phyloP scores from a whole-genome alignment of 2,888 invertebrate species.

The Scaptomyza tumidula region DNA sequence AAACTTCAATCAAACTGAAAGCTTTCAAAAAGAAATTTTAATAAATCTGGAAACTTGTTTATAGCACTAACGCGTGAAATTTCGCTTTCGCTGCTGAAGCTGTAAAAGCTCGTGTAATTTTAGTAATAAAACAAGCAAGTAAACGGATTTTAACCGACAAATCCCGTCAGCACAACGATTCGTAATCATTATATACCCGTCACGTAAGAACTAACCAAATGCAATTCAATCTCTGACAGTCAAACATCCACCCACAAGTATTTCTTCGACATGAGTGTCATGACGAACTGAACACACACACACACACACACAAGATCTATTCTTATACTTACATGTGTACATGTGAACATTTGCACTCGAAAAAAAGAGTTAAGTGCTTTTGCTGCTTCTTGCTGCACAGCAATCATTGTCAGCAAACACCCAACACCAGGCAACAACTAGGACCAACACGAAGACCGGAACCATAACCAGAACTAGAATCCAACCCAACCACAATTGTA shows the following conservation, averaged over 20 bases:
- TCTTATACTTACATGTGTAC: neutral
- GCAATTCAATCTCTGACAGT: constrained; percentile 63
- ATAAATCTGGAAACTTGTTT: neutral
- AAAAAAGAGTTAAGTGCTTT: constrained; percentile 73
- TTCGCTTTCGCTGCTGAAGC: neutral
- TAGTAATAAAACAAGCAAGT: constrained; percentile 38
- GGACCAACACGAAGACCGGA: neutral
- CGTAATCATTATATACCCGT: constrained; percentile 62
- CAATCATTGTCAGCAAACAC: constrained; percentile 77
- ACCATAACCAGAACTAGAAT: constrained; percentile 5
- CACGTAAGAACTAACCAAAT: constrained; percentile 33
- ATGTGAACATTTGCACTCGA: neutral
- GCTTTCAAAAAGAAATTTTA: neutral
- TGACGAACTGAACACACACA: constrained; percentile 36
- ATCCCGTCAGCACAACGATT: constrained; percentile 49
- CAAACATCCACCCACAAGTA: constrained; percentile 43
- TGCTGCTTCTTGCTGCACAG: constrained; percentile 62
- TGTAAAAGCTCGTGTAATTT: neutral
- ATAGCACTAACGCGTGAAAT: no score
- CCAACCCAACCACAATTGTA: constrained; percentile 33
- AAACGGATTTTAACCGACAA: constrained; percentile 49
- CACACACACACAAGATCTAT: neutral
- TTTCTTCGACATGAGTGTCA: constrained; percentile 42
- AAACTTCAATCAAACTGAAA: neutral
- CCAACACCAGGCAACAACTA: constrained; percentile 43